These are phyloP conservation scores for Neoascia interrupta DNA, from an alignment of 2,888 invertebrate genomes.

Conservation along the genomic window DNA sequence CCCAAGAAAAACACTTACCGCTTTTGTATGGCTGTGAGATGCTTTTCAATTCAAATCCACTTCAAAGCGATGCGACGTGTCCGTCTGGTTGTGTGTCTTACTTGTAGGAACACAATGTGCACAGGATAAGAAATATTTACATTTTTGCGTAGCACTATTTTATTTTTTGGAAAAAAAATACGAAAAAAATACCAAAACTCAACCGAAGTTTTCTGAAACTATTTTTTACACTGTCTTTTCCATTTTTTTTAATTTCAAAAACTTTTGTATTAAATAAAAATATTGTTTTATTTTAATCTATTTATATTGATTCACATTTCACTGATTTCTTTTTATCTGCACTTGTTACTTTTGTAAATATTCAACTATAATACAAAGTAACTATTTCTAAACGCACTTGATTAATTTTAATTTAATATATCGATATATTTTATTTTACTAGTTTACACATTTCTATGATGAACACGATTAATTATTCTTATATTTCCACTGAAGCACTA, in stretches of 20 bases:
- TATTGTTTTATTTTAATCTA: slow-evolving; percentile 21
- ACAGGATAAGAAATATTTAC: slow-evolving; percentile 41
- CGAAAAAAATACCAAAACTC: background rate
- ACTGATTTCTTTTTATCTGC: slow-evolving; percentile 9
- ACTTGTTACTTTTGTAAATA: background rate
- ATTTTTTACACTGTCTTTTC: slow-evolving; percentile 26
- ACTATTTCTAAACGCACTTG: slow-evolving; percentile 21
- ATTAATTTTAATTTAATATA: slow-evolving; percentile 35
- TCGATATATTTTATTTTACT: slow-evolving; percentile 33
- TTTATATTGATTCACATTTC: slow-evolving; percentile 42
- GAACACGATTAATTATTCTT: slow-evolving; percentile 4
- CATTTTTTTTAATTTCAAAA: slow-evolving; percentile 13
- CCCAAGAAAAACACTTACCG: slow-evolving; percentile 41
- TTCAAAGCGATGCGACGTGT: slow-evolving; percentile 56
- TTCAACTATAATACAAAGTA: slow-evolving; percentile 23
- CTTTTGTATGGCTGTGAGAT: slow-evolving; percentile 47
- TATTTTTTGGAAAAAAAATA: slow-evolving; percentile 1
- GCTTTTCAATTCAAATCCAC: slow-evolving; percentile 59
- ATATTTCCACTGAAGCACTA: slow-evolving; percentile 1
- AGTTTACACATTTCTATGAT: slow-evolving; percentile 36
- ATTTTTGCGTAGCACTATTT: slow-evolving; percentile 24
- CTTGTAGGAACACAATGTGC: slow-evolving; percentile 30
- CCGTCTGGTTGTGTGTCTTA: slow-evolving; percentile 22
- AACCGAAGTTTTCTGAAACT: slow-evolving; percentile 1
- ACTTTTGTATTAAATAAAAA: slow-evolving; percentile 15